These are phyloP conservation scores for Todiramphus chloris DNA, from an alignment of 2,113 vertebrate species.

Conservation along the genomic window DNA sequence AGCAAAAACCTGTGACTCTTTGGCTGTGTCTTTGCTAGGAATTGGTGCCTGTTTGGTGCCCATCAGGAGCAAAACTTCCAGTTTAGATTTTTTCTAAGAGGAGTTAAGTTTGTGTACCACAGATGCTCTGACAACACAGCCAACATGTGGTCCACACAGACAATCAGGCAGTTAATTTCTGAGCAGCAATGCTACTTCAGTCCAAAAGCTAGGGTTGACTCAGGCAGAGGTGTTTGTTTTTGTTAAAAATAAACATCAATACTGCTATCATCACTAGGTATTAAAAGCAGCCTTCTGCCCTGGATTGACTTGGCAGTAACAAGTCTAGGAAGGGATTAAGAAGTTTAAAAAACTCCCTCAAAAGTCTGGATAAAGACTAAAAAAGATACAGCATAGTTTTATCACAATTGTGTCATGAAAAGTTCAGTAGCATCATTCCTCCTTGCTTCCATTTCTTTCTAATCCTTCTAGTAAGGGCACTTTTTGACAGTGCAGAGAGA, in stretches of 20 bases:
- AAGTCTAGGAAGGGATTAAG: neutral
- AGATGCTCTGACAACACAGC: neutral
- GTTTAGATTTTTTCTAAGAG: neutral
- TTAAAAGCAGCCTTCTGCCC: neutral
- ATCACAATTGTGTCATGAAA: neutral
- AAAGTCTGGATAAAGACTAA: neutral
- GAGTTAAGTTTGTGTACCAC: neutral
- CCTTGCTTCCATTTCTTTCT: neutral
- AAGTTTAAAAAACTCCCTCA: neutral
- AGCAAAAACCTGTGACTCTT: neutral
- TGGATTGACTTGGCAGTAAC: neutral
- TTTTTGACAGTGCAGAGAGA: neutral
- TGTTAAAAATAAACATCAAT: neutral
- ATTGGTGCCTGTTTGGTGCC: neutral
- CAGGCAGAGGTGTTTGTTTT: neutral
- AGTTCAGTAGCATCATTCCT: neutral
- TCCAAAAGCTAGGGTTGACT: neutral
- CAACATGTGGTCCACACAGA: neutral
- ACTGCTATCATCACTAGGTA: neutral
- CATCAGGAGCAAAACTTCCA: neutral
- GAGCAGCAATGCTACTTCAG: neutral
- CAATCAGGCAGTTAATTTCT: neutral
- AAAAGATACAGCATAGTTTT: neutral
- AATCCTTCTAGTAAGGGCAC: neutral
- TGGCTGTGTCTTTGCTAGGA: accelerated